Base-by-base conservation (phyloP, 1,140 invertebrate genomes). In the Drosophila paulistorum region DNA sequence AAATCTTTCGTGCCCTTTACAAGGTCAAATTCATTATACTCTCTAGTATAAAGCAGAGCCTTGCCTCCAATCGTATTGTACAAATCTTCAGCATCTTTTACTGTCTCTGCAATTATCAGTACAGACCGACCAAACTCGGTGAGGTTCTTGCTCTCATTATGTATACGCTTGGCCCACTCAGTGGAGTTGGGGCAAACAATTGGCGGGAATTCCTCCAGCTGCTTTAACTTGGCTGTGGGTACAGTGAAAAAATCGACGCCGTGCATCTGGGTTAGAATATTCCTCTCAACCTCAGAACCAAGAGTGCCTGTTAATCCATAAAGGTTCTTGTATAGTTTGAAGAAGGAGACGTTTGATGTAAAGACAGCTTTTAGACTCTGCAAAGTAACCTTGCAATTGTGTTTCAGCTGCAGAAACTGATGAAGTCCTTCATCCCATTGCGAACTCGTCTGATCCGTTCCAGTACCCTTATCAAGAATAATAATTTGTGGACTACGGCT, bases 331-430 rank as follows among this genome's bases (percentile, higher is more conserved):
- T 92, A 93, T 9, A 72, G 39, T 61, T 85, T 92, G 7, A 93
- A 89, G 57, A 78, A 93, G 1, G 77, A 77, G 7, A 92, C 87
- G 69, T 93, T 93, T 0, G 93, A 93, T 33, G 92, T 77, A 61
- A 92, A 93, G 35, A 92, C 85, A 17, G 85, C 84, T 62, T 92
- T 93, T 4, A 93, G 66, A 39, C 83, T 91, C 41, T 92, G 74
- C 10, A 79, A 57, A 0, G 90, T 86, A 0, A 93, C 30, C 30
- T 86, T 87, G n/a, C 90, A 81, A n/a, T 90, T 91, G 61, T 93
- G 92, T 68, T 93, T 93, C 2, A 93, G 68, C 65, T 93, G 92
- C 2, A 93, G 67, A 67, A 93, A 93, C 62, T 93, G 93, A 62
- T 93, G 92, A 1, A 93, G 61, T 1, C 74, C 93, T 37, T 91